These are phyloP conservation scores for Gallinago paraguaiae DNA, from an alignment of 2,113 vertebrate species.

Conservation along the genomic window DNA sequence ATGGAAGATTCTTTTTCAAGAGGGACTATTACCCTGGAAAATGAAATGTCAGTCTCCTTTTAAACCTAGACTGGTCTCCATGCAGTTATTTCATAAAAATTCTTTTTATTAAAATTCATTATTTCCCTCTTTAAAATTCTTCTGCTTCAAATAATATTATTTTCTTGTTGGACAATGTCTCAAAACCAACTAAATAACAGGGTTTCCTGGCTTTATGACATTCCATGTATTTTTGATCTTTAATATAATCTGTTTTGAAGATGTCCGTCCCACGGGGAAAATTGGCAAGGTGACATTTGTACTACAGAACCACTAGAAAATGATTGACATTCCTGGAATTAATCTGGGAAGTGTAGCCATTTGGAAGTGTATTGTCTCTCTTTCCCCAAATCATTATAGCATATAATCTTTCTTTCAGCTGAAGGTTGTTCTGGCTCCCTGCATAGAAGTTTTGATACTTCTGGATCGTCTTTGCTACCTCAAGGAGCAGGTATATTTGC, in stretches of 20 bases:
- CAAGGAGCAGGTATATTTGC: conserved; percentile 90
- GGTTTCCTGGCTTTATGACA: conserved; percentile 8
- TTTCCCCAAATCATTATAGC: neutral
- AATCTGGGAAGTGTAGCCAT: neutral
- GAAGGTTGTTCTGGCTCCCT: conserved; percentile 93
- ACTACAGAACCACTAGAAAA: neutral
- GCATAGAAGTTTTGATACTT: conserved; percentile 92
- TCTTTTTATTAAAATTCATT: conserved; percentile 70
- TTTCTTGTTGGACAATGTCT: conserved; percentile 56
- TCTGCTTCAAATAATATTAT: conserved; percentile 54
- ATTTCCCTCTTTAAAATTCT: conserved; percentile 65
- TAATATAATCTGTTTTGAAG: conserved; percentile 48
- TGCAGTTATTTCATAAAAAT: conserved; percentile 63
- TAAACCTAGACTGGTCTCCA: conserved; percentile 68
- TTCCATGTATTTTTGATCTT: conserved; percentile 57
- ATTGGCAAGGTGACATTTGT: conserved; percentile 6
- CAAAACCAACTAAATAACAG: conserved; percentile 29
- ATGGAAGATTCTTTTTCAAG: conserved; percentile 71
- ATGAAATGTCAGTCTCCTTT: conserved; percentile 64
- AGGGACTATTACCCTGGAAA: conserved; percentile 56
- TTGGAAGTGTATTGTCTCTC: neutral
- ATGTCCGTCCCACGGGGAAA: neutral
- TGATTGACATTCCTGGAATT: neutral
- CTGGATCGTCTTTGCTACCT: conserved; percentile 95
- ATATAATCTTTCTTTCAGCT: conserved; percentile 79